Evolutionary conservation across 1,140 invertebrate genomes (phyloP).

Genomic region (Eriocheir sinensis): DNA sequence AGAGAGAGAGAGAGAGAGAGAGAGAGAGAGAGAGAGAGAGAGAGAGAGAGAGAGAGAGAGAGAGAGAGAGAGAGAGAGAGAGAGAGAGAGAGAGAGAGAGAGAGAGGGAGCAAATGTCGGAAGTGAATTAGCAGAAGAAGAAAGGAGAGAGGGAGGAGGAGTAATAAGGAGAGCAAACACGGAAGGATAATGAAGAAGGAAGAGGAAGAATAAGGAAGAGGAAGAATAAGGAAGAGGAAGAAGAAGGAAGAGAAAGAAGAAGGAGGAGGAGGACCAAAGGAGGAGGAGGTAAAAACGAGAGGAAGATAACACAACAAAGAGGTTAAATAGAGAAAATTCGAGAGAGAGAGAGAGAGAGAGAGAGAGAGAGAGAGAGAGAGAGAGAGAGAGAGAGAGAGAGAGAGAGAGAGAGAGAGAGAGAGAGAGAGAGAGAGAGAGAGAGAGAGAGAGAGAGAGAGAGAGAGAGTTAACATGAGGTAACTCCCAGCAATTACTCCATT

Average conservation of each 20-base stretch:
- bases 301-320: not conserved
- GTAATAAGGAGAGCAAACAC: not conserved
- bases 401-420: conserved; percentile 12
- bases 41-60: conserved; percentile 14
- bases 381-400: not conserved
- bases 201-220: not conserved
- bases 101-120: not conserved
- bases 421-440: conserved; percentile 29
- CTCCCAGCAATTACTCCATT: too few species aligned
- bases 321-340: not conserved
- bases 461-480: not conserved
- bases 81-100: conserved; percentile 1
- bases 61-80: not conserved
- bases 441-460: not conserved
- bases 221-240: too few species aligned
- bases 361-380: conserved; percentile 13
- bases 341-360: conserved; percentile 18
- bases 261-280: not conserved
- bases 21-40: conserved; percentile 47
- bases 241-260: not conserved
- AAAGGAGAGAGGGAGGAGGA: not conserved
- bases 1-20: conserved; percentile 47
- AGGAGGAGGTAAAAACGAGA: not conserved
- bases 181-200: not conserved
- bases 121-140: not conserved